Evolutionary conservation across 92 coral and sea anemone genomes (phyloP), one percentile per base, ranked within the genome.

Genomic region (Zoanthus solanderi): DNA sequence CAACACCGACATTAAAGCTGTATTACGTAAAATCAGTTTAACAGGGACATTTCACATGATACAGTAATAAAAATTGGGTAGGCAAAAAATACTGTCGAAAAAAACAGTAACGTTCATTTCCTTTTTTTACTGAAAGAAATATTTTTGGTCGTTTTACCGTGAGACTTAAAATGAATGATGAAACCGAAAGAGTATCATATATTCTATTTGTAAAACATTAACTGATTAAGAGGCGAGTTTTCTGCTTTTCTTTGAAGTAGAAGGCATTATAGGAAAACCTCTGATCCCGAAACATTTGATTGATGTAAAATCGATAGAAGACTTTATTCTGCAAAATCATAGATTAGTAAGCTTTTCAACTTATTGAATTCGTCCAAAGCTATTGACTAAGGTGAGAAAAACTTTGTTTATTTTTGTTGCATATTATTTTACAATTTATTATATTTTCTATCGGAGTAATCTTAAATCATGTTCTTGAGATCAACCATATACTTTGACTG

Each of bases 381-480:
- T 69, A 54, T 44, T 12, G 23, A 80, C 45, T 37, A 67, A 14
- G 50, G 16, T 42, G 57, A 80, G 47, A 69, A 61, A 37, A 45
- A 17, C 61, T 80, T 67, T 15, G 45, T 34, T 37, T 15, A 17
- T 63, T 18, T 63, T 44, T 37, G 45, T 56, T 66, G 54, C 29
- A 16, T 76, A 12, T 81, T 81, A 63, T 81, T 34, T 80, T 61
- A 69, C 63, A 30, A 65, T 65, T 60, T 81, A 65, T 81, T 54
- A 73, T 66, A 34, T 4, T 79, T 50, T 66, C 66, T 81, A 60
- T 67, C 7, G 67, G 85, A 81, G 47, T 81, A 71, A 46, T 67
- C 61, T 67, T 45, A 80, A 65, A 42, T 18, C 28, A 7, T 81
- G 14, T 81, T 81, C 73, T 65, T 67, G 18, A n/a, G 67, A 37